A percentile compares a stretch with the other conserved stretches of the same genome.
Evolutionary conservation across 2,113 vertebrate genomes (phyloP).

Genomic region (Acinonyx jubatus): DNA sequence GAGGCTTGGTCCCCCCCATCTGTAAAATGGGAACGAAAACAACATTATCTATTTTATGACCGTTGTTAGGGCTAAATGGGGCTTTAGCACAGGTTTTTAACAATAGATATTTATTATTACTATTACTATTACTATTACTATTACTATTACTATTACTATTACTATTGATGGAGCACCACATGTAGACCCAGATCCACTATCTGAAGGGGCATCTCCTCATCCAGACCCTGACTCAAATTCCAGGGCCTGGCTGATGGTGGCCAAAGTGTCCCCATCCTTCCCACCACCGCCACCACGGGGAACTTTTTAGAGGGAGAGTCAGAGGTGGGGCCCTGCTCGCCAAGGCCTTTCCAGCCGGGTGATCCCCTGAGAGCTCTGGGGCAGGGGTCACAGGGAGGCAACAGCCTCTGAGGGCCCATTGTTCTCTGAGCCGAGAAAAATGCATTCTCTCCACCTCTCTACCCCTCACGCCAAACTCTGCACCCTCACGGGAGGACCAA

Average conservation of each 20-base stretch:
- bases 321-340: background rate
- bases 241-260: background rate
- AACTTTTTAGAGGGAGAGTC: background rate
- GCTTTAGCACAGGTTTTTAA: background rate
- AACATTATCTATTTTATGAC: background rate
- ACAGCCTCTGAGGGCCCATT: slow-evolving; percentile 47
- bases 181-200: background rate
- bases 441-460: background rate
- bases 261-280: background rate
- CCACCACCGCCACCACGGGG: background rate
- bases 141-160: background rate
- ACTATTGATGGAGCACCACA: background rate
- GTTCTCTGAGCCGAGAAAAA: slow-evolving; percentile 49
- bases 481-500: background rate
- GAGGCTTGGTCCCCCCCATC: background rate
- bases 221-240: background rate
- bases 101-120: background rate
- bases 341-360: slow-evolving; percentile 33
- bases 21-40: background rate
- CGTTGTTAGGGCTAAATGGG: background rate
- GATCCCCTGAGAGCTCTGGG: background rate
- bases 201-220: background rate
- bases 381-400: slow-evolving; percentile 22
- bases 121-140: background rate
- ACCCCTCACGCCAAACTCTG: background rate